phyloP scores from a whole-genome alignment of 2,888 invertebrate species.

The Stictocephala bisonia region DNA sequence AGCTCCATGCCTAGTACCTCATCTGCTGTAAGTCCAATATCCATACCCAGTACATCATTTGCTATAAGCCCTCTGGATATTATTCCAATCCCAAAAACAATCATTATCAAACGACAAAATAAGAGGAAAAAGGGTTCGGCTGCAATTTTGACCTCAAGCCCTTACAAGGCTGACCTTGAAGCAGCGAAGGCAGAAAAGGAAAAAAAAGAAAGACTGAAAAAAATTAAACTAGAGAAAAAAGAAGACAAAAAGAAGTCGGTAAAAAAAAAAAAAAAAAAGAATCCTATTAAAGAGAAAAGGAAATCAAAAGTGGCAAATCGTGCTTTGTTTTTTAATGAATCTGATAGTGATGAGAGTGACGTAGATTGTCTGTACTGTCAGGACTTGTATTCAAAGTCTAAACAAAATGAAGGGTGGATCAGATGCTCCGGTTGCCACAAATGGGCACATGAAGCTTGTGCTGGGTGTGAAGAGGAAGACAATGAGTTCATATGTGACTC shows the following conservation, averaged over 20 bases:
- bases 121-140: slow-evolving; percentile 24
- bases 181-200: slow-evolving; percentile 11
- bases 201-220: slow-evolving; percentile 30
- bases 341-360: slow-evolving; percentile 32
- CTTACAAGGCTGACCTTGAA: slow-evolving; percentile 31
- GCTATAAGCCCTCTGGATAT: slow-evolving; percentile 31
- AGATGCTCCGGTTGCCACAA: slow-evolving; percentile 6
- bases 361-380: slow-evolving; percentile 18
- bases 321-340: slow-evolving; percentile 34
- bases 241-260: slow-evolving; percentile 3
- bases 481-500: slow-evolving; percentile 32
- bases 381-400: slow-evolving; percentile 34
- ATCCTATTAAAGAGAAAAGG: slow-evolving; percentile 27
- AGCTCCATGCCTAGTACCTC: slow-evolving; percentile 6
- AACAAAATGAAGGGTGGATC: slow-evolving; percentile 26
- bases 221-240: slow-evolving; percentile 14
- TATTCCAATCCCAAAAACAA: slow-evolving; percentile 33
- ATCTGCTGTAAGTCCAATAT: slow-evolving; percentile 3
- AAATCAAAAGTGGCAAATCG: slow-evolving; percentile 29
- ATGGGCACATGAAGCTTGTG: slow-evolving; percentile 31
- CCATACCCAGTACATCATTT: slow-evolving; percentile 23
- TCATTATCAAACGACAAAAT: slow-evolving; percentile 21
- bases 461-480: slow-evolving; percentile 20
- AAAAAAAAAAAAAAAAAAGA: slow-evolving; percentile 28
- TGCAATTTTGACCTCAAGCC: slow-evolving; percentile 35